Evolutionary conservation across 2,888 invertebrate genomes (phyloP).

Genomic region (Hermaeophaga mercurialis): DNA sequence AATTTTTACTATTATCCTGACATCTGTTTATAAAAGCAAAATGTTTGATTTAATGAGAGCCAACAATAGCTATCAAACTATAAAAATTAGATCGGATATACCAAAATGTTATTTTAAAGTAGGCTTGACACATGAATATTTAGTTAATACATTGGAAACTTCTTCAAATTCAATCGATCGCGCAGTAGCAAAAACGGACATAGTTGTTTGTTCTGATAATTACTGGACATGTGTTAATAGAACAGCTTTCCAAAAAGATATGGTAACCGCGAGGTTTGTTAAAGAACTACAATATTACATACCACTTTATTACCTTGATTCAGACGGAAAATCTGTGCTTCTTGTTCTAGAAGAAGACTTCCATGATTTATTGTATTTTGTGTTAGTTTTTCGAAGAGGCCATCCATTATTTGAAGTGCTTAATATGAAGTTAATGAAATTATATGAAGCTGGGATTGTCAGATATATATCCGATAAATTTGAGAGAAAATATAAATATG

Average conservation of each 20-base stretch:
- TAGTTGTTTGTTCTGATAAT: not conserved
- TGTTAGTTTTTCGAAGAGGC: not conserved
- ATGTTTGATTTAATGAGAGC: conserved; percentile 20
- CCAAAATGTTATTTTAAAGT: conserved; percentile 2
- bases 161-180: not conserved
- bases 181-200: not conserved
- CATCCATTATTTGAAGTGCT: not conserved
- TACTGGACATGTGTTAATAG: conserved; percentile 16
- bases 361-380: conserved; percentile 3
- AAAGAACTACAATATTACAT: conserved; percentile 16
- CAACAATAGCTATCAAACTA: not conserved
- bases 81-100: conserved; percentile 11
- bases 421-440: not conserved
- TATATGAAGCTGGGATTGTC: conserved; percentile 4
- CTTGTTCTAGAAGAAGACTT: conserved; percentile 4
- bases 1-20: conserved; percentile 13
- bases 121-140: conserved; percentile 4
- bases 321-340: conserved; percentile 18
- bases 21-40: conserved; percentile 20
- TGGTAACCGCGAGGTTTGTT: conserved; percentile 12
- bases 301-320: conserved; percentile 17
- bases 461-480: not conserved
- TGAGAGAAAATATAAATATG: not conserved
- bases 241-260: conserved; percentile 16
- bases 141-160: conserved; percentile 1